Conservation (phyloP, 2,113 vertebrate species). For the Romanogobio albipinnatus region DNA sequence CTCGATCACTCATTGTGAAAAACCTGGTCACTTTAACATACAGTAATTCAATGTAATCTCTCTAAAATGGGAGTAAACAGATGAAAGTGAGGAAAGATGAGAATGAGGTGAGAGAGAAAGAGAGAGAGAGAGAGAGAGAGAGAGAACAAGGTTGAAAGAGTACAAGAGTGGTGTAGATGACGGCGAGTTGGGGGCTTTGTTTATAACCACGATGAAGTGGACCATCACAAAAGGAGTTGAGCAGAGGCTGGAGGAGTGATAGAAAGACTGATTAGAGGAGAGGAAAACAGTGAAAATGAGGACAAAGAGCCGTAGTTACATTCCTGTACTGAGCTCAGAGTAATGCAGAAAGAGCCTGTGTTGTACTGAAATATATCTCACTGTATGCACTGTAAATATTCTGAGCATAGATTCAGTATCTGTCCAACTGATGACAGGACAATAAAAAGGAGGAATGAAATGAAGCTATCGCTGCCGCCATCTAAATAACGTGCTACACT, state of each 20-base stretch:
- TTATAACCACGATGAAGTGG: conserved; percentile 78
- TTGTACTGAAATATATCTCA: conserved; percentile 23
- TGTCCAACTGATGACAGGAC: neutral
- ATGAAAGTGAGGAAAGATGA: conserved; percentile 5
- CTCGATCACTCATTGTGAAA: neutral
- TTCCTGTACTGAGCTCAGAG: conserved; percentile 2
- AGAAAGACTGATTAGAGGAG: conserved; percentile 72
- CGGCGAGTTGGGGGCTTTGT: conserved; percentile 66
- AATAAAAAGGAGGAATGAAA: neutral
- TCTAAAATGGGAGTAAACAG: neutral
- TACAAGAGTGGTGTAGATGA: conserved; percentile 66
- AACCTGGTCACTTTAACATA: neutral
- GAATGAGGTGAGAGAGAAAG: neutral
- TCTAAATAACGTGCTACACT: conserved; percentile 42
- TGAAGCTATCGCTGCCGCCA: conserved; percentile 4
- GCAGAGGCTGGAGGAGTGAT: conserved; percentile 73
- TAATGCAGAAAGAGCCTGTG: neutral
- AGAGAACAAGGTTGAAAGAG: conserved; percentile 48
- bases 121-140: conserved; percentile 26
- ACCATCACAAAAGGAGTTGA: conserved; percentile 80
- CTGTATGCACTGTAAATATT: neutral
- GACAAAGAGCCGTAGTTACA: conserved; percentile 18
- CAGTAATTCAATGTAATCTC: neutral
- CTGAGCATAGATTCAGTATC: neutral
- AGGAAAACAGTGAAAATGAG: conserved; percentile 17